Conservation (phyloP, 2,113 vertebrate species). For the Varanus salvator region DNA sequence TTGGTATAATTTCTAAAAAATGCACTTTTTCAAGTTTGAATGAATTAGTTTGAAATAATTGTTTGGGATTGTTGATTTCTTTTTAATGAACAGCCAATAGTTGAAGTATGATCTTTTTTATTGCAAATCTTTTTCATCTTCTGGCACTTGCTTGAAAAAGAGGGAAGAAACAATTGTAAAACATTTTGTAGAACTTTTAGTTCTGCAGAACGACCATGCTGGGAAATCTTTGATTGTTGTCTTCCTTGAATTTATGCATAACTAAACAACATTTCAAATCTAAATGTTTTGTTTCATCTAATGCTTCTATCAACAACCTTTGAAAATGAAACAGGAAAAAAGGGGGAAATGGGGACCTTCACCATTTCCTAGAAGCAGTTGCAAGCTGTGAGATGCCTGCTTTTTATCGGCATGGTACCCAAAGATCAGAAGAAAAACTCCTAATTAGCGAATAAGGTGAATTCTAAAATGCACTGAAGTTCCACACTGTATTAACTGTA, state of each 20-base stretch:
- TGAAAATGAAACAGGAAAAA: conserved; percentile 6
- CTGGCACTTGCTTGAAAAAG: neutral
- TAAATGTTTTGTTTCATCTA: conserved; percentile 19
- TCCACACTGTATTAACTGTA: conserved; percentile 4
- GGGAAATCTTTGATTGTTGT: neutral
- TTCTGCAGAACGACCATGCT: neutral
- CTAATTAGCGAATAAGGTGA: conserved; percentile 26
- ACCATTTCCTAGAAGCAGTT: conserved; percentile 9
- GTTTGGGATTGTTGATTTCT: neutral
- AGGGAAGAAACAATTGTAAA: neutral
- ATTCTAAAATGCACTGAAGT: conserved; percentile 11
- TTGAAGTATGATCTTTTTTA: neutral
- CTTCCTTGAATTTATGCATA: conserved; percentile 15
- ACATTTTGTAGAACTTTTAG: conserved; percentile 16
- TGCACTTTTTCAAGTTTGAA: no score
- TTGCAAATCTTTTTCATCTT: neutral
- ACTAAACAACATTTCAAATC: conserved; percentile 8
- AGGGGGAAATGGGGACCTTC: no score
- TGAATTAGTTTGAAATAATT: neutral
- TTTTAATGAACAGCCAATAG: neutral
- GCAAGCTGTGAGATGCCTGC: conserved; percentile 6
- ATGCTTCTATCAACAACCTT: conserved; percentile 2
- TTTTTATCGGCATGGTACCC: conserved; percentile 19
- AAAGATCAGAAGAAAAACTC: conserved; percentile 24
- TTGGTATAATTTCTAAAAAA: no score